Base-by-base conservation (phyloP, 1,140 invertebrate genomes). In the Trichoplusia ni region DNA sequence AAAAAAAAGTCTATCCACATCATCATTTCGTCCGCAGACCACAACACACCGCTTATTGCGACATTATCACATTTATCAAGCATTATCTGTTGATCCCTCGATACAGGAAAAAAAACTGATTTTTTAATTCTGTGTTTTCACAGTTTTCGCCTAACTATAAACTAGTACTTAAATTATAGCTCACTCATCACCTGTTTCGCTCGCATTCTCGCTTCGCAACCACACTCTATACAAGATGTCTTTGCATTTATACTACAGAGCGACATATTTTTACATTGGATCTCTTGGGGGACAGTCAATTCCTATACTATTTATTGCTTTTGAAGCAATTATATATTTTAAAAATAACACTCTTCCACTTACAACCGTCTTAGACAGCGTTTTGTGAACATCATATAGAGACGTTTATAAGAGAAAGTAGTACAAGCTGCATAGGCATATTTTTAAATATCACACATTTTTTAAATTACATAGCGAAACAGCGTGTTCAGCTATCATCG, bases 81-180 rank as follows among this genome's bases (percentile, higher is more conserved):
- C 73, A 80, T 74, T 54, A 60, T 68, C 81, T 69, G 81, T 84
- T 86, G 84, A 86, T 89, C 84, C 86, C 85, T 84, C 82, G 81
- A 82, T 77, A 83, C 83, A 83, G 79, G 75, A 84, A 83, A 87
- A 79, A 77, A 80, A 82, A 74, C 69, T 75, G 72, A 78, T 83
- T 80, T 78, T 73, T 73, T 75, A 76, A 79, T 79, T 80, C 61
- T 82, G 76, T 78, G 78, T 72, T 71, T 81, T 81, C 77, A 83
- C 73, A 81, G 75, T 84, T 82, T 88, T 90, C 74, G 77, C 85
- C 87, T 90, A 90, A 86, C 87, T 90, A 90, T 77, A 76, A 77
- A 74, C 87, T 90, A 90, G 71, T 33, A 81, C 84, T 90, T 89
- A 89, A 76, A 79, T 75, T 77, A 56, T 67, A 60, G 69, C 47